Evolutionary conservation across 2,113 vertebrate species (phyloP).

Genomic region (Pelobates fuscus): DNA sequence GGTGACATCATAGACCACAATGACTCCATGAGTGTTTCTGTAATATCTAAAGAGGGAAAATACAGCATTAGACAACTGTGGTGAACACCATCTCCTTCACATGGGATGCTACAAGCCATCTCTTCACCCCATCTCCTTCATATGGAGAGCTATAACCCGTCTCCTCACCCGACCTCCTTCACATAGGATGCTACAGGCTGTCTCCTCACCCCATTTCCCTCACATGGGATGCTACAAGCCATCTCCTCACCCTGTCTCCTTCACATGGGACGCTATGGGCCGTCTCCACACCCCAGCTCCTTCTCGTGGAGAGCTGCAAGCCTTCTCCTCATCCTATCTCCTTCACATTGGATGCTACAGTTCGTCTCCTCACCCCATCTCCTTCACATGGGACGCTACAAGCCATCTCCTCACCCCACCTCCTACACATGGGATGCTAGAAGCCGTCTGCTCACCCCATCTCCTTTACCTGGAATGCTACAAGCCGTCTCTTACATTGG

Average conservation of each 20-base stretch:
- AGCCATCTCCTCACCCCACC: not conserved
- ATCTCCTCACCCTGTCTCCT: not conserved
- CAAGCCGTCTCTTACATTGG: not conserved
- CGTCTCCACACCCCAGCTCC: not conserved
- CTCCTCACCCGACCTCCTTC: not conserved
- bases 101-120: not conserved
- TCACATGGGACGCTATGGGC: not conserved
- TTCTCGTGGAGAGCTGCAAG: no score
- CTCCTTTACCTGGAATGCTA: not conserved
- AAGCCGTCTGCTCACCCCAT: not conserved
- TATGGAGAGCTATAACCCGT: not conserved
- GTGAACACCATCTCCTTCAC: no score
- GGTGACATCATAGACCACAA: slow-evolving; percentile 83
- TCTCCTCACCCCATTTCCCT: not conserved
- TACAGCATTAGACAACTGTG: not conserved
- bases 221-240: not conserved
- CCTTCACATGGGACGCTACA: not conserved
- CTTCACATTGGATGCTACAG: not conserved
- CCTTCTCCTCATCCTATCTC: no score
- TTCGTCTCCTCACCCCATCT: not conserved
- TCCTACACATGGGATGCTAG: not conserved
- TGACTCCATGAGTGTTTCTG: slow-evolving; percentile 82
- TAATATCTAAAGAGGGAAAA: slow-evolving; percentile 71
- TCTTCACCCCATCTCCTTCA: not conserved
- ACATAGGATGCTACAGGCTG: not conserved